A percentile compares a stretch with the other conserved stretches of the same genome.
Evolutionary conservation across 1,140 invertebrate genomes (phyloP).

Genomic region (Mizuhopecten yessoensis): DNA sequence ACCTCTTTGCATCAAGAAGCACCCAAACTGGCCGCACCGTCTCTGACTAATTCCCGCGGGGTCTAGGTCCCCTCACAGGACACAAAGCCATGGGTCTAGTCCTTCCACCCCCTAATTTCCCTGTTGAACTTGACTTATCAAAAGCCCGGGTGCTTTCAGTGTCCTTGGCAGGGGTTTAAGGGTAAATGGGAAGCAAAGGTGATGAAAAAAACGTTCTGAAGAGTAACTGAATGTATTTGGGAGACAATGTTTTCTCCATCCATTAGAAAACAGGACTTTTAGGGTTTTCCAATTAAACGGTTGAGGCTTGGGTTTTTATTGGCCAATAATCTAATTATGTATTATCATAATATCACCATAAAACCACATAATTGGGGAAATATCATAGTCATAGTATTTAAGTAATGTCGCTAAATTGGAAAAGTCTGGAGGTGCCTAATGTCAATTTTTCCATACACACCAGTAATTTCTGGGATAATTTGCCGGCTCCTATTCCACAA

Average conservation of each 20-base stretch:
- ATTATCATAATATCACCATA: constrained; percentile 36
- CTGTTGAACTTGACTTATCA: neutral
- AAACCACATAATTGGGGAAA: constrained; percentile 10
- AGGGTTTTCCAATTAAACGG: constrained; percentile 12
- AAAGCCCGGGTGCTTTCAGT: neutral
- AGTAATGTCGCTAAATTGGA: neutral
- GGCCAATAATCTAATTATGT: constrained; percentile 33
- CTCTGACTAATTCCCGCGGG: neutral
- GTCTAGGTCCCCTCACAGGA: neutral
- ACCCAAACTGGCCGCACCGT: neutral
- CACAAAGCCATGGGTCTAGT: neutral
- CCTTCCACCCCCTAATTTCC: neutral
- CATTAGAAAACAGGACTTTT: neutral
- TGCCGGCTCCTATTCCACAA: constrained; percentile 8
- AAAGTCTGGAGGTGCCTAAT: neutral
- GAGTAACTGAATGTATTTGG: neutral
- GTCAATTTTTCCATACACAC: constrained; percentile 26
- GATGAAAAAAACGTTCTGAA: constrained; percentile 6
- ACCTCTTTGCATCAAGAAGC: neutral
- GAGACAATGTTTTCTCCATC: neutral
- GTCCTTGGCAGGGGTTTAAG: constrained; percentile 13
- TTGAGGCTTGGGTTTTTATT: neutral
- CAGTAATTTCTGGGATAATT: constrained; percentile 6
- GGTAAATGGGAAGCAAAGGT: neutral
- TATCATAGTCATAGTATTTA: neutral